phyloP scores from a whole-genome alignment of 1,140 invertebrate genomes.

The Penaeus chinensis region DNA sequence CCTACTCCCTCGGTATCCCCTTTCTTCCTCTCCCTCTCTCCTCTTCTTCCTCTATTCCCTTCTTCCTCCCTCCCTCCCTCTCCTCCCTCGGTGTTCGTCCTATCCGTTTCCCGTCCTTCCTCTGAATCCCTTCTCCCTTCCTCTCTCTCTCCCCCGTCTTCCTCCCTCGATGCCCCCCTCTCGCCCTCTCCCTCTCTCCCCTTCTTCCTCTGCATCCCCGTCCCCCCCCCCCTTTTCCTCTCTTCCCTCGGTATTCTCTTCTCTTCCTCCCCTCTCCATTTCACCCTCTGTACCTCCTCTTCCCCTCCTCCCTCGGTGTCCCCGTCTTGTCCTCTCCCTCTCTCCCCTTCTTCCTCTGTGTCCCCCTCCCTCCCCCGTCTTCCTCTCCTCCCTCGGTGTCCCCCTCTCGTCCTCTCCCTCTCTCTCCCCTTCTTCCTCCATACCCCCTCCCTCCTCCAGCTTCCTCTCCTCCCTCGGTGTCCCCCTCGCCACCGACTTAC shows the following conservation, averaged over 20 bases:
- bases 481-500: not conserved
- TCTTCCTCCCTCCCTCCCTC: not conserved
- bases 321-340: not conserved
- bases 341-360: not conserved
- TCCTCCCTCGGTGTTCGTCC: not conserved
- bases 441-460: not conserved
- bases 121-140: not conserved
- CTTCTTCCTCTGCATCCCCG: not conserved
- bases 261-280: not conserved
- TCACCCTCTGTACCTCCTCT: not conserved
- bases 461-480: not conserved
- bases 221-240: not conserved
- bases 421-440: not conserved
- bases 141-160: not conserved
- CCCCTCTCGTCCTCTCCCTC: conserved; percentile 13
- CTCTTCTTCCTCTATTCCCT: not conserved
- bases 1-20: not conserved
- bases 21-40: not conserved
- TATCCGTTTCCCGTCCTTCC: not conserved
- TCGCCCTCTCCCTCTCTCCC: not conserved
- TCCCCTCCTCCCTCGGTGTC: not conserved
- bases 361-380: not conserved
- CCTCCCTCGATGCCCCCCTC: not conserved
- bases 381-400: not conserved
- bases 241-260: not conserved